Conservation (phyloP, 2,888 invertebrate species). For the Horisme vitalbata region DNA sequence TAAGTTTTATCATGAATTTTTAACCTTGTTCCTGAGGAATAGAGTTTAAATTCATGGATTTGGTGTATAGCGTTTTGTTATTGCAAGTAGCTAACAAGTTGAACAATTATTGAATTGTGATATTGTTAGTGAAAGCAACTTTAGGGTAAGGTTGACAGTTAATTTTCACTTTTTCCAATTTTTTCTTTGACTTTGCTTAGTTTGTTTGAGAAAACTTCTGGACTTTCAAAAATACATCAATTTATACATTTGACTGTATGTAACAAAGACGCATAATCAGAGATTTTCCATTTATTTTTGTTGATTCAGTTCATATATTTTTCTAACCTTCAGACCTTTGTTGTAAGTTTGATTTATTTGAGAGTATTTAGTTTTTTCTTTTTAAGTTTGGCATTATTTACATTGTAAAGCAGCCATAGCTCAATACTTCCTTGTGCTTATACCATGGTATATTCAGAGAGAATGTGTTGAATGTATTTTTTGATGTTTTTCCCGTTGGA, state of each 20-base stretch:
- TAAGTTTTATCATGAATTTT: slow-evolving; percentile 29
- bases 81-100: slow-evolving; percentile 17
- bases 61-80: slow-evolving; percentile 15
- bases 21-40: slow-evolving; percentile 34
- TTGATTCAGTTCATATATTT: slow-evolving; percentile 22
- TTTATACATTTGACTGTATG: slow-evolving; percentile 23
- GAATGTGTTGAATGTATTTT: slow-evolving; percentile 51
- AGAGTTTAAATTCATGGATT: slow-evolving; percentile 20
- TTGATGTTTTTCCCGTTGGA: slow-evolving; percentile 5
- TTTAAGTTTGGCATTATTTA: slow-evolving; percentile 51
- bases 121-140: slow-evolving; percentile 11
- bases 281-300: slow-evolving; percentile 22
- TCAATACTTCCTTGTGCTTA: slow-evolving; percentile 74
- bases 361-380: slow-evolving; percentile 16
- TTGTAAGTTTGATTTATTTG: slow-evolving; percentile 9
- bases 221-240: slow-evolving; percentile 3
- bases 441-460: slow-evolving; percentile 73
- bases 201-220: slow-evolving; percentile 1
- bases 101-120: slow-evolving; percentile 36
- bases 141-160: slow-evolving; percentile 6
- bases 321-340: slow-evolving; percentile 6
- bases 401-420: slow-evolving; percentile 56
- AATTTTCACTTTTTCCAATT: neutral
- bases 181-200: no score
- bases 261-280: slow-evolving; percentile 18